These are phyloP conservation scores for Trididemnum clinides DNA, from an alignment of 23 tunicate genomes.

Conservation along the genomic window DNA sequence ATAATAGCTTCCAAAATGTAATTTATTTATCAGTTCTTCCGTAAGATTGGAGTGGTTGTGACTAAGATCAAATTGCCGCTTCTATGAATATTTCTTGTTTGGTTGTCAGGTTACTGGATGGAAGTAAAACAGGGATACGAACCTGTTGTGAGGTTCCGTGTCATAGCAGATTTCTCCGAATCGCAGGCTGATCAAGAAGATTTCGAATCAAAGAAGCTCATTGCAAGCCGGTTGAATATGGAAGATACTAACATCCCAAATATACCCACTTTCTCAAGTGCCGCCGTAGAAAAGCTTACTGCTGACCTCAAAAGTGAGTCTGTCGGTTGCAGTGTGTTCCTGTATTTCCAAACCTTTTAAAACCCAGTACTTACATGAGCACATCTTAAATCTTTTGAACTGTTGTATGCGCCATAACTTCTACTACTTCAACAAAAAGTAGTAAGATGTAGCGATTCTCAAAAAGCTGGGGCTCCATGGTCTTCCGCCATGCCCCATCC, in stretches of 20 bases:
- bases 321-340: too few species aligned
- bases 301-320: conserved; percentile 36
- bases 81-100: not conserved
- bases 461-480: too few species aligned
- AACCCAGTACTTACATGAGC: too few species aligned
- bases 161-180: conserved; percentile 20
- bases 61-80: not conserved
- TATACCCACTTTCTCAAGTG: conserved; percentile 6
- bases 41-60: not conserved
- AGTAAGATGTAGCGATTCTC: too few species aligned
- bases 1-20: too few species aligned
- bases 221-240: conserved; percentile 25
- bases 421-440: too few species aligned
- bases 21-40: too few species aligned
- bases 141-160: not conserved
- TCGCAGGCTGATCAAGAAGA: conserved; percentile 31
- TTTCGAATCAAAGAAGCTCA: conserved; percentile 19
- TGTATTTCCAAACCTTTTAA: too few species aligned
- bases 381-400: too few species aligned
- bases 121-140: conserved; percentile 40
- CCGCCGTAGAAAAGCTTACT: not conserved
- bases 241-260: not conserved
- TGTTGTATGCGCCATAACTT: too few species aligned
- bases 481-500: too few species aligned
- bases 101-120: conserved; percentile 41